A percentile compares a stretch with the other conserved stretches of the same genome.
phyloP scores from a whole-genome alignment of 2,888 invertebrate genomes.

The Trissolcus brochymenae region DNA sequence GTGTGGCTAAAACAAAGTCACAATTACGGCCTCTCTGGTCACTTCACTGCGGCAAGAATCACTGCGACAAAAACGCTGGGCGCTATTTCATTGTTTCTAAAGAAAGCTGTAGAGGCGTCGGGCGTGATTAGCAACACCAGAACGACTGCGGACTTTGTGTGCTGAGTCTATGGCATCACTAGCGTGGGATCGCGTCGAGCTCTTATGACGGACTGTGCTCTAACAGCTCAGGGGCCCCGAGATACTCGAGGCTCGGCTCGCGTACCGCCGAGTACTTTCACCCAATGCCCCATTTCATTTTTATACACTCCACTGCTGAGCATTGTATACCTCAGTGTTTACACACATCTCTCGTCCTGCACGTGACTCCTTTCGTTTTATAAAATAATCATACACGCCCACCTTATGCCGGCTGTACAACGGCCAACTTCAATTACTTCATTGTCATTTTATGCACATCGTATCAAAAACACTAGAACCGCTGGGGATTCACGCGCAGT shows the following conservation, averaged over 20 bases:
- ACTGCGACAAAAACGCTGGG: not conserved
- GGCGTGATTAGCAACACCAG: not conserved
- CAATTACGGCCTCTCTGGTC: conserved; percentile 10
- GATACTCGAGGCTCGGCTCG: not conserved
- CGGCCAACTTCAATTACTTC: conserved; percentile 5
- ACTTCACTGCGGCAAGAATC: not conserved
- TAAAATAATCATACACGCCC: conserved; percentile 45
- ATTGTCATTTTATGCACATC: not conserved
- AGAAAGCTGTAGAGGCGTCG: not conserved
- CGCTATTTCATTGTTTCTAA: conserved; percentile 7
- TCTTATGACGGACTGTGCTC: conserved; percentile 68
- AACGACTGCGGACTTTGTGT: not conserved
- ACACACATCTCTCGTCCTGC: conserved; percentile 25
- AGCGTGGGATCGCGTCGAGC: conserved; percentile 17
- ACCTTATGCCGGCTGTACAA: conserved; percentile 18
- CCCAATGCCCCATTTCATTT: conserved; percentile 77
- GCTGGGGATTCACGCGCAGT: not conserved
- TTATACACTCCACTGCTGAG: conserved; percentile 67
- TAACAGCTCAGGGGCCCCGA: conserved; percentile 1
- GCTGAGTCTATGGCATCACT: conserved; percentile 25
- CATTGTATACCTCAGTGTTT: not conserved
- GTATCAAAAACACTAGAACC: not conserved
- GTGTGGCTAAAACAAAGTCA: conserved; percentile 61
- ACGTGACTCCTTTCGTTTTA: conserved; percentile 51
- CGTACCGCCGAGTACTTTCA: conserved; percentile 71